Base-by-base conservation (phyloP, 2,113 vertebrate species). In the Neoarius graeffei region DNA sequence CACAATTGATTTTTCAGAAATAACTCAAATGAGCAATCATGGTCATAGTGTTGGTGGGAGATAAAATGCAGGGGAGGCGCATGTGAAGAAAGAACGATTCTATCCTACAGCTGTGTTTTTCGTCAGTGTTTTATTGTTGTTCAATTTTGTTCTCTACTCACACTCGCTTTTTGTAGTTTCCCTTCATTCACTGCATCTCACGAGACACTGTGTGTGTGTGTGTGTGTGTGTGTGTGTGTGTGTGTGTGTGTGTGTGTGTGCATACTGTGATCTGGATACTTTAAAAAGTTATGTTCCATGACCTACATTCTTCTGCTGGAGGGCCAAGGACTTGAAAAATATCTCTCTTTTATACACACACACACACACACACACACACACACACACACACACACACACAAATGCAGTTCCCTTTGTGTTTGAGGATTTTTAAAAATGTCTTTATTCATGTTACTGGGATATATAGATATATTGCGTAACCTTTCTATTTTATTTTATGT, bases 281-380 rank as follows among this genome's bases (percentile, higher is more conserved):
- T 88, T 89, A 83, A 87, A 89, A 90, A 85, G 83, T 86, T 82
- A 73, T n/a, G 69, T 87, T 74, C 74, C 87, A 50, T 91, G 90
- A 91, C 90, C 90, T 90, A 91, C 87, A 91, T 91, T 91, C 80
- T 77, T 88, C 86, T 81, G 69, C 71, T 87, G 79, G 81, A 67
- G 84, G 79, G 84, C 84, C 82, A 87, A 89, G 76, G 35, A 87
- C 73, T 73, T 48, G 56, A 86, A 74, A 88, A 73, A 60, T 15
- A 56, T 42, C 35, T 17, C 35, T 42, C 69, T 42, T 11, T 73
- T 14, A 1, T 14, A 4, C 20, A n/a, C 25, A n/a, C 19, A 62
- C 60, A 62, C 57, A 59, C 20, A 62, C 23, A 62, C 60, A 62
- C 60, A 62, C 57, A 59, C 15, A 59, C 14, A 59, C 15, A 60